phyloP scores from a whole-genome alignment of 2,113 vertebrate genomes.

The Ailuropoda melanoleuca region DNA sequence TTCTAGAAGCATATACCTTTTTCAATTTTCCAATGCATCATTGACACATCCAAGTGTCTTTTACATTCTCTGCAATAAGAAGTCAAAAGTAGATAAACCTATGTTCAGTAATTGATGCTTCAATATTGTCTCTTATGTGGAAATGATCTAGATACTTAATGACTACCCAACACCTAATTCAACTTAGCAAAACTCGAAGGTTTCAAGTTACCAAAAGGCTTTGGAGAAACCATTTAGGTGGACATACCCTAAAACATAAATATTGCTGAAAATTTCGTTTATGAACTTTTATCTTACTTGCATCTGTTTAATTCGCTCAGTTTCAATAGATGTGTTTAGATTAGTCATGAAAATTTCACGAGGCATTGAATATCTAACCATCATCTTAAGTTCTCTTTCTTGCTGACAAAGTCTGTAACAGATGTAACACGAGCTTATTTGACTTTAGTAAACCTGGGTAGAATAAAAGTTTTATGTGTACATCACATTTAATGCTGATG shows the following conservation, averaged over 20 bases:
- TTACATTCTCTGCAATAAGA: background rate
- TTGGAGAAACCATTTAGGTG: background rate
- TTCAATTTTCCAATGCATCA: background rate
- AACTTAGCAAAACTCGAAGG: background rate
- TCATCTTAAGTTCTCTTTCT: background rate
- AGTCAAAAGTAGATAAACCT: background rate
- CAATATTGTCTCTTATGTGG: background rate
- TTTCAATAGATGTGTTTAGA: background rate
- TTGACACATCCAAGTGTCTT: background rate
- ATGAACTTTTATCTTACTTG: background rate
- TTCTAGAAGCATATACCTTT: background rate
- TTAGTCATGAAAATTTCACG: background rate
- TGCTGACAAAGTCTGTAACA: background rate
- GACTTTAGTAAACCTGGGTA: background rate
- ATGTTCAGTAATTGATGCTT: background rate
- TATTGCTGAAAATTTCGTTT: background rate
- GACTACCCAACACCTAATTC: background rate
- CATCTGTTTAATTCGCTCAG: background rate
- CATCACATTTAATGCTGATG: background rate
- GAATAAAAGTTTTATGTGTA: background rate
- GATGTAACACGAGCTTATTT: background rate
- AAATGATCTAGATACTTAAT: background rate
- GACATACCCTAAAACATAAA: background rate
- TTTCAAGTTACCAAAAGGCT: background rate
- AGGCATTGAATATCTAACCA: background rate